These are phyloP conservation scores for Thumatha senex DNA, from an alignment of 2,888 invertebrate species.

Conservation along the genomic window DNA sequence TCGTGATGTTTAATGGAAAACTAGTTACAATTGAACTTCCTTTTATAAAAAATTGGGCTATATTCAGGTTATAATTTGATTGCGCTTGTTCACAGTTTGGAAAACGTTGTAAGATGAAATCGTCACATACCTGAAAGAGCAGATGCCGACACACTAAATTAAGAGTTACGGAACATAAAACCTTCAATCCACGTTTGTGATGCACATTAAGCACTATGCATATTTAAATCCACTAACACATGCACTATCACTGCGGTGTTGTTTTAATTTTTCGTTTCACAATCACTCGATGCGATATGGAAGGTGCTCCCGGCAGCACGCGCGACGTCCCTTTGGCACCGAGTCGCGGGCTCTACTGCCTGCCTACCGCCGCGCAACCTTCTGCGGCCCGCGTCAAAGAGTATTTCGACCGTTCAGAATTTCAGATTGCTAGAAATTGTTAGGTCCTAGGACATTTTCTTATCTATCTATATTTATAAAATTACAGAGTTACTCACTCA, in stretches of 20 bases:
- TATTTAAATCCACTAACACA: constrained; percentile 56
- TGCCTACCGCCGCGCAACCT: constrained; percentile 65
- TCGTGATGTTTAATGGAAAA: constrained; percentile 37
- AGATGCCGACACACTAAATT: constrained; percentile 37
- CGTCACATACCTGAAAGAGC: constrained; percentile 42
- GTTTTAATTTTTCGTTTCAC: constrained; percentile 58
- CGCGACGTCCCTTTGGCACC: constrained; percentile 54
- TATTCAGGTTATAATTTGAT: constrained; percentile 15
- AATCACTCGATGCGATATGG: constrained; percentile 54
- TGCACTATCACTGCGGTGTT: constrained; percentile 53
- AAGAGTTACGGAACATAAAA: constrained; percentile 35
- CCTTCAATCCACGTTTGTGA: constrained; percentile 46
- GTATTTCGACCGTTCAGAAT: constrained; percentile 50
- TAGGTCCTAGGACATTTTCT: constrained; percentile 46
- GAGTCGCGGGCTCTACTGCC: constrained; percentile 62
- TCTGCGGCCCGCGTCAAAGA: constrained; percentile 63
- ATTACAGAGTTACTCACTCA: too few species aligned
- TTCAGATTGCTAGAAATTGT: constrained; percentile 50
- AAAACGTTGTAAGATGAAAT: constrained; percentile 31
- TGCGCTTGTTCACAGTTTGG: constrained; percentile 18
- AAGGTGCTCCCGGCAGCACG: constrained; percentile 30
- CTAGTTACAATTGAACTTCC: constrained; percentile 32
- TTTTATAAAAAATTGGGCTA: constrained; percentile 28
- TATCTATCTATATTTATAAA: too few species aligned
- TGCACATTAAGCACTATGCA: constrained; percentile 59